Evolutionary conservation across 1,140 invertebrate genomes (phyloP).

Genomic region (Conus betulinus): DNA sequence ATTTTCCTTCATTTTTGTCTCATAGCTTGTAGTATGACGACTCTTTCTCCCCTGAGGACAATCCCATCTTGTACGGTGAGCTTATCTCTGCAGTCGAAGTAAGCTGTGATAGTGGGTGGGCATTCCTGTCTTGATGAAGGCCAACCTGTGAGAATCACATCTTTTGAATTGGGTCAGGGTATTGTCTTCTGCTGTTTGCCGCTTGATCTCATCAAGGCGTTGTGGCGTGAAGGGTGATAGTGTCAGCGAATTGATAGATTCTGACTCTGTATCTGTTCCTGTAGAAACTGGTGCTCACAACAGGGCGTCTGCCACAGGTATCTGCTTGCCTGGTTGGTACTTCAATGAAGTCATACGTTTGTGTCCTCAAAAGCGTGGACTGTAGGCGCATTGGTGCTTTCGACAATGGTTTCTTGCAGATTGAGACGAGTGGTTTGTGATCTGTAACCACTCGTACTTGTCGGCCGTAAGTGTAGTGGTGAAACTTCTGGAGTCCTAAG

Average conservation of each 20-base stretch:
- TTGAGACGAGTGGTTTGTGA: conserved; percentile 63
- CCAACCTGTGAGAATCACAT: conserved; percentile 31
- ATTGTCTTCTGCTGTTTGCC: conserved; percentile 6
- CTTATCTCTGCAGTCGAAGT: conserved; percentile 27
- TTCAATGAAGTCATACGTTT: background rate
- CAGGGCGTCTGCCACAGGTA: conserved; percentile 32
- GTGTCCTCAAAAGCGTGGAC: background rate
- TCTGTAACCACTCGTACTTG: too few species aligned
- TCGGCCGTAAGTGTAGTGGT: too few species aligned
- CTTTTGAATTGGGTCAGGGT: background rate
- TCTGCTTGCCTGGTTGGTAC: background rate
- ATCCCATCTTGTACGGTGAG: conserved; percentile 51
- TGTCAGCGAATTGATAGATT: too few species aligned
- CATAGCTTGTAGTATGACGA: conserved; percentile 40
- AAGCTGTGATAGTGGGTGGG: background rate
- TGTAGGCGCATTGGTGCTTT: too few species aligned
- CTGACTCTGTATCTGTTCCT: background rate
- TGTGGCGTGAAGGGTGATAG: background rate
- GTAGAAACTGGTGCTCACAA: conserved; percentile 1
- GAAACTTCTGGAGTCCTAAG: conserved; percentile 71
- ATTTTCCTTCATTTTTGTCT: background rate
- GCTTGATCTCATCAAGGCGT: background rate
- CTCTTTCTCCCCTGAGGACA: conserved; percentile 47
- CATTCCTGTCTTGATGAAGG: background rate
- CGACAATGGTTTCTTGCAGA: background rate